Evolutionary conservation across 1,140 invertebrate species (phyloP).

Genomic region (Caenorhabditis brenneri): DNA sequence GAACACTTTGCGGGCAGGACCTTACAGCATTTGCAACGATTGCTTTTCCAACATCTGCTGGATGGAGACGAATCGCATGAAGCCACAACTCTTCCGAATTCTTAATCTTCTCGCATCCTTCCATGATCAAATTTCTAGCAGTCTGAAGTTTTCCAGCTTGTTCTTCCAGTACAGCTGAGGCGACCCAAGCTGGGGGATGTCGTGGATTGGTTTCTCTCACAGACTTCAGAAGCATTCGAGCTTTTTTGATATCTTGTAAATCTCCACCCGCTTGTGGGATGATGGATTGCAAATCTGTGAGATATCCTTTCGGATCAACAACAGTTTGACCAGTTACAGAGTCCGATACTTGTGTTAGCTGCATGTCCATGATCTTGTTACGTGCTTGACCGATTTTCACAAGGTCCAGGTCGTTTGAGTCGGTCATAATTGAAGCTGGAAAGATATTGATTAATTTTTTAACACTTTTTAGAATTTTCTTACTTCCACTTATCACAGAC

Average conservation of each 20-base stretch:
- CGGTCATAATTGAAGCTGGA: slow-evolving; percentile 75
- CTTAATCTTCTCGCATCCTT: slow-evolving; percentile 86
- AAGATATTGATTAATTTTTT: neutral
- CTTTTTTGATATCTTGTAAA: slow-evolving; percentile 97
- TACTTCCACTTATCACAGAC: slow-evolving; percentile 45
- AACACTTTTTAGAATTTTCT: no score
- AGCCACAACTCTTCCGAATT: slow-evolving; percentile 92
- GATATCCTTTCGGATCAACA: slow-evolving; percentile 97
- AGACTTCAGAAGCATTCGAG: slow-evolving; percentile 81
- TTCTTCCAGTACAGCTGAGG: slow-evolving; percentile 96
- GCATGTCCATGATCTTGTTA: slow-evolving; percentile 99
- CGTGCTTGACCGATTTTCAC: slow-evolving; percentile 97
- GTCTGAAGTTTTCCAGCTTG: slow-evolving; percentile 98
- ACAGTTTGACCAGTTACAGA: slow-evolving; percentile 98
- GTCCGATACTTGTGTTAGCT: slow-evolving; percentile 92
- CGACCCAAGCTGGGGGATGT: slow-evolving; percentile 98
- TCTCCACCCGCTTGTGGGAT: slow-evolving; percentile 96
- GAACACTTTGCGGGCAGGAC: slow-evolving; percentile 78
- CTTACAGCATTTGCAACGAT: slow-evolving; percentile 78
- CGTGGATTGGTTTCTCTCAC: slow-evolving; percentile 98
- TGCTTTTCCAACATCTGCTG: slow-evolving; percentile 88
- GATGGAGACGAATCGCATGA: slow-evolving; percentile 77
- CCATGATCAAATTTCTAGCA: slow-evolving; percentile 95
- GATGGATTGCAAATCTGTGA: slow-evolving; percentile 98
- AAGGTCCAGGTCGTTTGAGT: slow-evolving; percentile 84